Base-by-base conservation (phyloP, 1,140 invertebrate genomes). In the Scaptodrosophila lebanonensis region DNA sequence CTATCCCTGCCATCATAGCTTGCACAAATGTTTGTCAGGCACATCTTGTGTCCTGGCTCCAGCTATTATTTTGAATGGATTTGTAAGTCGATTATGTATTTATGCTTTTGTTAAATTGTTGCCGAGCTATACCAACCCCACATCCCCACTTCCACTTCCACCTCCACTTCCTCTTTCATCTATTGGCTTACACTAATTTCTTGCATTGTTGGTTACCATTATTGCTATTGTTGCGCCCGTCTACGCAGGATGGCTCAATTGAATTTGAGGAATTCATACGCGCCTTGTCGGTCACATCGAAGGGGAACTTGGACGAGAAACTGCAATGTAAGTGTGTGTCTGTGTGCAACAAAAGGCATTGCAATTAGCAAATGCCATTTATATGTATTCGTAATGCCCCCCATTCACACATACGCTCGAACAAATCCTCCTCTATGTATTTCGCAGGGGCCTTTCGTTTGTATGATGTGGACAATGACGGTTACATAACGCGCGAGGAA, bases 181-280 rank as follows among this genome's bases (percentile, higher is more conserved):
- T n/a, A n/a, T n/a, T n/a, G n/a, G 22, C 22, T 25, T 8, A 25
- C 8, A 8, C 22, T 25, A 25, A 25, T 47, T 32, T 6, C 45
- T 45, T 25, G 11, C 29, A 2, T 36, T 6, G 32, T 5, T 36
- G 22, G 11, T n/a, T 49, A 8, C 13, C 2, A 49, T 18, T 35
- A 11, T 25, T 42, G 38, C n/a, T 11, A 39, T 51, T 59, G 39
- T 51, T 53, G 29, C 18, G 29, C 56, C 16, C 15, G 38, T 18
- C 5, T 25, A 25, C 8, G 8, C 89, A 98, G 97, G 97, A 98
- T 88, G 97, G 97, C 36, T 96, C 95, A 66, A 98, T 98, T 88
- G 97, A 98, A 89, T 98, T 98, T 88, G 97, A 98, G 88, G 97
- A 98, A 89, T 98, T 98, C 88, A 98, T 98, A 84, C 91, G 95